Evolutionary conservation across 1,140 invertebrate species (phyloP).

Genomic region (Antheraea mylitta): DNA sequence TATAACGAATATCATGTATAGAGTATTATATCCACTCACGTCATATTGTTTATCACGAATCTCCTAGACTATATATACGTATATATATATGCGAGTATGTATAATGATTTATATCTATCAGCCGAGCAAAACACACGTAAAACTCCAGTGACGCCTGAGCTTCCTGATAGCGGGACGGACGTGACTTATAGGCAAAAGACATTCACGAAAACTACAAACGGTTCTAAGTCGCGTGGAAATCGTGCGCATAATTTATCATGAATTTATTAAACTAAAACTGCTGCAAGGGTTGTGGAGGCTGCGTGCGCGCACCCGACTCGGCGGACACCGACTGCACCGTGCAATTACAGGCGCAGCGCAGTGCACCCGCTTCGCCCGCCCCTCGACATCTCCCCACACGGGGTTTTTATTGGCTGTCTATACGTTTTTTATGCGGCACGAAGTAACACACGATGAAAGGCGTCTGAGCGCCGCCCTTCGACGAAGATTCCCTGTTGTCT

Average conservation of each 20-base stretch:
- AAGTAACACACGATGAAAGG: slow-evolving; percentile 70
- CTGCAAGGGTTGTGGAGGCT: slow-evolving; percentile 48
- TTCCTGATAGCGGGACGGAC: slow-evolving; percentile 44
- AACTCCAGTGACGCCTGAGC: slow-evolving; percentile 26
- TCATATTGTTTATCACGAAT: slow-evolving; percentile 44
- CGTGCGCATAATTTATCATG: slow-evolving; percentile 37
- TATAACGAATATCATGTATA: not conserved
- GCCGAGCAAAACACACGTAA: slow-evolving; percentile 40
- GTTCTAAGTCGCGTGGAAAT: slow-evolving; percentile 20
- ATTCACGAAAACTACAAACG: slow-evolving; percentile 37
- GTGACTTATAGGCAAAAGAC: slow-evolving; percentile 27
- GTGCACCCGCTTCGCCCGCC: slow-evolving; percentile 66
- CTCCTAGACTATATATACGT: slow-evolving; percentile 30
- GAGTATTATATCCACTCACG: slow-evolving; percentile 44
- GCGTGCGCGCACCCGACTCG: slow-evolving; percentile 68
- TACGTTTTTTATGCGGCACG: slow-evolving; percentile 68
- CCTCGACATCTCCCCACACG: slow-evolving; percentile 67
- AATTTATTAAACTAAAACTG: slow-evolving; percentile 23
- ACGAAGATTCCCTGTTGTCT: slow-evolving; percentile 61
- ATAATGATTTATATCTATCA: too few species aligned
- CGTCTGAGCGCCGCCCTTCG: slow-evolving; percentile 61
- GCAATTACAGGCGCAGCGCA: slow-evolving; percentile 53
- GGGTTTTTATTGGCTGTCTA: slow-evolving; percentile 76
- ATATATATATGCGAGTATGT: too few species aligned
- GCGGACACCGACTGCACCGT: slow-evolving; percentile 61